Evolutionary conservation across 35 echinoderm and acorn worm species (phyloP).

Genomic region (Strongylocentrotus purpuratus): DNA sequence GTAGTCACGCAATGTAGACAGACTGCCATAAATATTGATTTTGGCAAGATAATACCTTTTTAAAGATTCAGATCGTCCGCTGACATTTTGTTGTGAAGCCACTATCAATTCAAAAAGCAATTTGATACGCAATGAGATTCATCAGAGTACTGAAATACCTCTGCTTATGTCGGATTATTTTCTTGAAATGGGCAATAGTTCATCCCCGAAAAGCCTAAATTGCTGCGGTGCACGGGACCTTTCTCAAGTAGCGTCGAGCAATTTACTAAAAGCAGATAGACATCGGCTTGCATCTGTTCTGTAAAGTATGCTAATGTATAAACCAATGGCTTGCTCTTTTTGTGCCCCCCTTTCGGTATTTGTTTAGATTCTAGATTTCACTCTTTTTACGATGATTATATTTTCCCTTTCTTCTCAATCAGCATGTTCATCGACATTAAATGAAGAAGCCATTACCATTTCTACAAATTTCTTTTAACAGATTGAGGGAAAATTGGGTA

Average conservation of each 20-base stretch:
- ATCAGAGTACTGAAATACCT: background rate
- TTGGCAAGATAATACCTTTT: background rate
- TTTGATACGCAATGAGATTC: background rate
- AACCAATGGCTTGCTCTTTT: too few species aligned
- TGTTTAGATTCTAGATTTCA: too few species aligned
- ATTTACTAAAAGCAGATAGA: background rate
- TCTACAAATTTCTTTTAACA: too few species aligned
- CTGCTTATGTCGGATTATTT: background rate
- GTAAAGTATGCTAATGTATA: too few species aligned
- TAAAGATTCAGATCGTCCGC: background rate
- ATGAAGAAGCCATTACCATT: too few species aligned
- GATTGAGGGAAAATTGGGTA: too few species aligned
- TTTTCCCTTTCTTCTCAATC: too few species aligned
- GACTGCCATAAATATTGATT: background rate
- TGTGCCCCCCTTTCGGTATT: too few species aligned
- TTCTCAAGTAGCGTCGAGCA: background rate
- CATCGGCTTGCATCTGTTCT: background rate
- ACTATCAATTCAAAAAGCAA: background rate
- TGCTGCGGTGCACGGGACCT: too few species aligned
- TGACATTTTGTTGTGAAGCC: background rate
- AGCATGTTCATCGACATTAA: too few species aligned
- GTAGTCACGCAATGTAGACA: background rate
- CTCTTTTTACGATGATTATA: too few species aligned
- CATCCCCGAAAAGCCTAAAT: background rate
- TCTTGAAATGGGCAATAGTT: background rate